Percentiles rank a stretch among this genome's conserved stretches.
These are phyloP conservation scores for Leptarthrus brevirostris DNA, from an alignment of 2,888 invertebrate genomes.

Conservation along the genomic window DNA sequence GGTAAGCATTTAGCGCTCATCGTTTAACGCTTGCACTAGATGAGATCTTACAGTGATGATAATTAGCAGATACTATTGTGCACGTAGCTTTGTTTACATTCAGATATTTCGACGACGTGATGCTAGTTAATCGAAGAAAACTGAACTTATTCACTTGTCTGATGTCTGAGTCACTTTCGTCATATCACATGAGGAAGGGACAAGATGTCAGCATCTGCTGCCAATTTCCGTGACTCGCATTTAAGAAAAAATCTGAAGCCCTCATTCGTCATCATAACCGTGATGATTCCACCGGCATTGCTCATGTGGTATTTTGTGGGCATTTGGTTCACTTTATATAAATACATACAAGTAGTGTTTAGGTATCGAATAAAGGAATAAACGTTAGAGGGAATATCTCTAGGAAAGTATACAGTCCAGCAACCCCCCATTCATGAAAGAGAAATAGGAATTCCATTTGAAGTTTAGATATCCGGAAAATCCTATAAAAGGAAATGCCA, in stretches of 20 bases:
- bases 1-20: constrained; percentile 26
- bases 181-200: not conserved
- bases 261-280: not conserved
- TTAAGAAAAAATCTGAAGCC: not conserved
- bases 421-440: not conserved
- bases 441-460: constrained; percentile 6
- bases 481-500: constrained; percentile 12
- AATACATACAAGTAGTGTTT: not conserved
- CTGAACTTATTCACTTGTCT: not conserved
- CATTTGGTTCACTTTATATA: not conserved
- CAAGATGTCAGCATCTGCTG: not conserved
- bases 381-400: not conserved
- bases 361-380: not conserved
- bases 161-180: not conserved
- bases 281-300: not conserved
- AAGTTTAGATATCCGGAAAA: constrained; percentile 18
- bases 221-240: not conserved
- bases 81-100: not conserved
- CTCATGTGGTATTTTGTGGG: not conserved
- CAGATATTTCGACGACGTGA: not conserved
- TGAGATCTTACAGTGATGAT: not conserved
- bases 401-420: not conserved
- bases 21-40: constrained; percentile 19
- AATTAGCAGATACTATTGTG: not conserved
- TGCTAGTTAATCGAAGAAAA: not conserved